Conservation (phyloP, 2,888 invertebrate genomes). For the Drosophila kuntzei region DNA sequence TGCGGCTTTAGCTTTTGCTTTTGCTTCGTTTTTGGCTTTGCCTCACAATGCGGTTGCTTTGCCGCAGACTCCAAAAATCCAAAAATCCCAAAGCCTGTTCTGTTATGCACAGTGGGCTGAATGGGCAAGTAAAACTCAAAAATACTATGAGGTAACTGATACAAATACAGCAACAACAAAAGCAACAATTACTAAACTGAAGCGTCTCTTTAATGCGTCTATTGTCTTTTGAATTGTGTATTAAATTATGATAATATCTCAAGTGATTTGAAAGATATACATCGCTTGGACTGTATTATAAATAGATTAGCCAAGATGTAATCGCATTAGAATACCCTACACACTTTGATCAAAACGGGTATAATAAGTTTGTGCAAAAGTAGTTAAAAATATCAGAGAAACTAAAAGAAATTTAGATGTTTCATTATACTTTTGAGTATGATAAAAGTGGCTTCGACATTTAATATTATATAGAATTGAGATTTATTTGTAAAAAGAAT, state of each 20-base stretch:
- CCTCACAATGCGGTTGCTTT: slow-evolving; percentile 5
- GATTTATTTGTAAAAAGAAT: no score
- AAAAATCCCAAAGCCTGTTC: slow-evolving; percentile 58
- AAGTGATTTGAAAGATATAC: slow-evolving; percentile 14
- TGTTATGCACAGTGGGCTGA: slow-evolving; percentile 73
- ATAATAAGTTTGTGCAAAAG: not conserved
- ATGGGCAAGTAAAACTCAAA: slow-evolving; percentile 27
- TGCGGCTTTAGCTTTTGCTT: not conserved
- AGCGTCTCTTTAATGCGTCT: slow-evolving; percentile 37
- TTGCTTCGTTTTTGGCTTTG: no score
- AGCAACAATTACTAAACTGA: not conserved
- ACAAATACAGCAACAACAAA: slow-evolving; percentile 10
- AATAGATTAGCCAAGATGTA: slow-evolving; percentile 39
- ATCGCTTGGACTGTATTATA: slow-evolving; percentile 44
- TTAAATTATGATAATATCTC: slow-evolving; percentile 49
- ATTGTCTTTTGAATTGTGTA: slow-evolving; percentile 44
- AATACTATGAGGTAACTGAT: slow-evolving; percentile 38
- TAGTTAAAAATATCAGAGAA: not conserved
- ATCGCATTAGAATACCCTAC: not conserved
- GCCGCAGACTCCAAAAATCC: slow-evolving; percentile 26
- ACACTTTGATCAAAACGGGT: not conserved
- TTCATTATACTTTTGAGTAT: no score
- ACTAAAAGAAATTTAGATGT: not conserved
- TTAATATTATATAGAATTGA: no score
- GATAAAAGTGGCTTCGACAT: not conserved